Base-by-base conservation (phyloP, 2,113 vertebrate species). In the Pygoscelis antarcticus region DNA sequence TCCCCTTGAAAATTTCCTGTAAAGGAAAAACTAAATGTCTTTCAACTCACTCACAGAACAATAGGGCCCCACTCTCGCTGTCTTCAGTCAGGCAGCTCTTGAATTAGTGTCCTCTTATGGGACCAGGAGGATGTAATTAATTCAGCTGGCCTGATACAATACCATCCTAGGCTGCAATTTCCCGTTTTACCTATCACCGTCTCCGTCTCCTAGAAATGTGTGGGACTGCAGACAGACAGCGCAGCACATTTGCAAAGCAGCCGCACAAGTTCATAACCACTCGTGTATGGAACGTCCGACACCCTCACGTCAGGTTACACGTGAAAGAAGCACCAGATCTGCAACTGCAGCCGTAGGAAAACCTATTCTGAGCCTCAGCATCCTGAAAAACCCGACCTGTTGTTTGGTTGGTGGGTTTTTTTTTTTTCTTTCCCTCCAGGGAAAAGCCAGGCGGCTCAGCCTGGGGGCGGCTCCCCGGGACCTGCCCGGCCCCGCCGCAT, bases 11-110 rank as follows among this genome's bases (percentile, higher is more conserved):
- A 92, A 69, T 89, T 89, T 89, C 84, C 80, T 82, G 52, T 72
- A 79, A 83, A 87, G 83, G 69, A 78, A 94, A 86, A 93, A 93
- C 71, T 58, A 70, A 66, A 60, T 13, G 54, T 74, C 66, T 83
- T 92, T 78, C 44, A 47, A 74, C 55, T 74, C 81, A 18, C n/a
- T 60, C 20, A 5, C 2, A 79, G 82, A 79, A 70, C 66, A 74
- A 82, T 55, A 79, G 46, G 30, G 55, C 58, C 62, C 49, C 75
- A 15, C 70, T 86, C 71, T 60, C 20, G 2, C 76, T 66, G 64
- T 42, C 71, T 87, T 74, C 14, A 36, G 49, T 11, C 27, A 40
- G 66, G 49, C 81, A 83, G 40, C 51, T 49, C 61, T 70, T 49
- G 66, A 64, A 34, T 78, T 70, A 83, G 20, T 27, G n/a, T 60